Base-by-base conservation (phyloP, 2,113 vertebrate species). In the Pseudolaguvia tuberculata region DNA sequence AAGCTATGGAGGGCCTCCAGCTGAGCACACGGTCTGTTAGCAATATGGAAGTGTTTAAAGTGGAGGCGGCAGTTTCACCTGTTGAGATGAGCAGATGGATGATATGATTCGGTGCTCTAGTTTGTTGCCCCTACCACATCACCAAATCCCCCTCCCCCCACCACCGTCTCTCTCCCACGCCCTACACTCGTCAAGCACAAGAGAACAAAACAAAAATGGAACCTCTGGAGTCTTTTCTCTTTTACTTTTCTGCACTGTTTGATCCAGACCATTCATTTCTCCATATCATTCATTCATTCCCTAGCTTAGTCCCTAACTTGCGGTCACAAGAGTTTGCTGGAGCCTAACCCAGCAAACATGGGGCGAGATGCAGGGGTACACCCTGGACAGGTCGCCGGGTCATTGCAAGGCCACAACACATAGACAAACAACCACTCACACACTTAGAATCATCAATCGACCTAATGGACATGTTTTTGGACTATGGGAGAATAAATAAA, bases 11-110 rank as follows among this genome's bases (percentile, higher is more conserved):
- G 78, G 48, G 80, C 71, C 58, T 82, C 83, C 85, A 85, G 81
- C 82, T 82, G 84, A 79, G 84, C 79, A 77, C 81, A 84, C 74
- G 78, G 80, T 86, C 85, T 88, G 85, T 86, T 77, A 45, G 79
- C 79, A 82, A 75, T 81, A 74, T 45, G 48, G 27, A 42, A 63
- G 61, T 51, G 48, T 80, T 80, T 79, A 73, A 48, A 27, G 17
- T 81, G 67, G 39, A 73, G 20, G 66, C 69, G 69, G 58, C 80
- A 79, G 82, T 66, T 68, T 81, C 76, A 81, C 79, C 78, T 55
- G 47, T 67, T 78, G 81, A 84, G 74, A 50, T 70, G 75, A 82
- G 82, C 83, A 87, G 85, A 87, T 87, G 85, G 85, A 80, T 68
- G 53, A 56, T 55, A 53, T 39, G 68, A 70, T 50, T 67, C 45